Conservation (phyloP, 2,888 invertebrate genomes). For the Uloborus plumipes region DNA sequence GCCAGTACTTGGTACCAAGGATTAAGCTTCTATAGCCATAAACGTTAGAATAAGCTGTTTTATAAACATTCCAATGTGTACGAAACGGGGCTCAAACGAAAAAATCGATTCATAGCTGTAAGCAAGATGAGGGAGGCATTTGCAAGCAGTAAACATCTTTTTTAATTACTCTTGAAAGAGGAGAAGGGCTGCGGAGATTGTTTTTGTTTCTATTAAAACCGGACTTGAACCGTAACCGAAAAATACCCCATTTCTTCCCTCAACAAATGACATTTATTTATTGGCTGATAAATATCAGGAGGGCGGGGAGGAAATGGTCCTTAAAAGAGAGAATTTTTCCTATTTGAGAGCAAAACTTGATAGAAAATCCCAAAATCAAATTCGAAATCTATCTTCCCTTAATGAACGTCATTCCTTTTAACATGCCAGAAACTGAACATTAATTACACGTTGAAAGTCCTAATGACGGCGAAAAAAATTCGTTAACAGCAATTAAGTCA, state of each 20-base stretch:
- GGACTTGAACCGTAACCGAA: conserved; percentile 18
- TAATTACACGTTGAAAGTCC: conserved; percentile 65
- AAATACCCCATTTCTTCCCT: conserved; percentile 48
- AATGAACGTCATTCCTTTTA: conserved; percentile 63
- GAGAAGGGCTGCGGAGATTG: not conserved
- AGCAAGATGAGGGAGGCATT: not conserved
- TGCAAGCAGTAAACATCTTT: not conserved
- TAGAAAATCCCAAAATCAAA: conserved; percentile 64
- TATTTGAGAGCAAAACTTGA: conserved; percentile 50
- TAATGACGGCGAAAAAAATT: conserved; percentile 64
- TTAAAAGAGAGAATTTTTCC: conserved; percentile 56
- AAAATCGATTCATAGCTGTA: not conserved
- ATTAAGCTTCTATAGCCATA: too few species aligned
- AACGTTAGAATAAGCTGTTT: too few species aligned
- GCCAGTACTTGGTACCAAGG: too few species aligned
- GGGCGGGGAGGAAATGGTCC: conserved; percentile 50
- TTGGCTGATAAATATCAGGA: conserved; percentile 51
- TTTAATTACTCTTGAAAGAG: not conserved
- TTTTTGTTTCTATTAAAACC: conserved; percentile 6
- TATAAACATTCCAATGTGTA: too few species aligned
- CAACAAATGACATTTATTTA: conserved; percentile 56
- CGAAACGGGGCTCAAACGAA: not conserved
- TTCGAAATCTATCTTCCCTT: conserved; percentile 64
- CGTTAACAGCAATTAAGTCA: conserved; percentile 65
- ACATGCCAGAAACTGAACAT: conserved; percentile 62